A percentile compares a stretch with the other conserved stretches of the same genome.
Conservation (phyloP, 2,113 vertebrate genomes). For the Craseonycteris thonglongyai region DNA sequence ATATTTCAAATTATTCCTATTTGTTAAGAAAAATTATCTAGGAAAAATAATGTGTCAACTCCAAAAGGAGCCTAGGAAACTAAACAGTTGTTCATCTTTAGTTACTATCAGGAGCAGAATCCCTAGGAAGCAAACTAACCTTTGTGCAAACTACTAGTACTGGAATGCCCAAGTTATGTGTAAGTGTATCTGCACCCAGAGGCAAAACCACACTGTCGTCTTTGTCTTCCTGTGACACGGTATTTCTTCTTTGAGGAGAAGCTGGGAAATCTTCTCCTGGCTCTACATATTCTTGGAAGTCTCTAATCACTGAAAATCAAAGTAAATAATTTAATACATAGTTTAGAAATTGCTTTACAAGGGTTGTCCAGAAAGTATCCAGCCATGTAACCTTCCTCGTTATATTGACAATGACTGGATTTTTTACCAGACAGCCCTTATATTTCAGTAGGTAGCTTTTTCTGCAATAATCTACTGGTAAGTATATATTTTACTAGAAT, state of each 20-base stretch:
- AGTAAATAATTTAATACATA: conserved; percentile 44
- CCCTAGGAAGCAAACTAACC: conserved; percentile 81
- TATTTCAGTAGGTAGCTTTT: conserved; percentile 63
- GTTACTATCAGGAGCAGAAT: not conserved
- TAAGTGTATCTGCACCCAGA: conserved; percentile 94
- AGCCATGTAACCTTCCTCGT: no score
- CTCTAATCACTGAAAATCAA: conserved; percentile 90
- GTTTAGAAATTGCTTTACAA: conserved; percentile 67
- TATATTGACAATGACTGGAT: no score
- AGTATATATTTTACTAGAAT: not conserved
- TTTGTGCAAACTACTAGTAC: conserved; percentile 97
- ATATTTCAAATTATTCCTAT: not conserved
- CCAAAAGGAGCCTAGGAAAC: not conserved
- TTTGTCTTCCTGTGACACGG: conserved; percentile 83
- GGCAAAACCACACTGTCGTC: conserved; percentile 94
- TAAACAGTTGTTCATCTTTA: not conserved
- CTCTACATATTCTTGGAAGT: conserved; percentile 97
- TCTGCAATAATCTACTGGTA: conserved; percentile 34
- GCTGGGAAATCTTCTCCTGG: conserved; percentile 93
- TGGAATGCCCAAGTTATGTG: conserved; percentile 95
- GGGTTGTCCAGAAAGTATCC: no score
- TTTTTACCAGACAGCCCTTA: no score
- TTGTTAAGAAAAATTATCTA: not conserved
- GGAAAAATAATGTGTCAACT: not conserved
- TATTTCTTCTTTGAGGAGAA: conserved; percentile 92